Evolutionary conservation across 2,888 invertebrate genomes (phyloP).

Genomic region (Pollenia griseotomentosa): DNA sequence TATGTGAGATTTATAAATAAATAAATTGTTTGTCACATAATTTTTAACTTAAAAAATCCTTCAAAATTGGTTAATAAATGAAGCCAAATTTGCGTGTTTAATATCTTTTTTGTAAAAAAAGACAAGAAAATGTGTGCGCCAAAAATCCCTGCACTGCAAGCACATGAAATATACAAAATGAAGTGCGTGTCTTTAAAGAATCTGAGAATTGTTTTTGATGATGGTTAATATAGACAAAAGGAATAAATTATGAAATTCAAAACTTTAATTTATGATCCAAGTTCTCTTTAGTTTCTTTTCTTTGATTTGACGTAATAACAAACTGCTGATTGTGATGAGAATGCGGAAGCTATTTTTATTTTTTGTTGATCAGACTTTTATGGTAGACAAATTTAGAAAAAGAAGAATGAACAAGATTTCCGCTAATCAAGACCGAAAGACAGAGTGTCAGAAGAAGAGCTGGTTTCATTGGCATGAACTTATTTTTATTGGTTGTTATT

Average conservation of each 20-base stretch:
- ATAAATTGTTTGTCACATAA: constrained; percentile 68
- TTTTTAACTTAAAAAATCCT: constrained; percentile 30
- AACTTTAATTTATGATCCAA: constrained; percentile 61
- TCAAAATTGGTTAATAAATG: constrained; percentile 42
- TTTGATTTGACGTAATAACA: neutral
- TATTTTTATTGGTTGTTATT: constrained; percentile 38
- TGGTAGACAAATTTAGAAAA: constrained; percentile 49
- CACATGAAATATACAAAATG: constrained; percentile 9
- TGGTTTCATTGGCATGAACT: neutral
- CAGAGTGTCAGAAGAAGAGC: neutral
- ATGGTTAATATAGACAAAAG: constrained; percentile 66
- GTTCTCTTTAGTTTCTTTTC: neutral
- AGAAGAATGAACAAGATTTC: neutral
- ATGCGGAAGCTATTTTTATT: constrained; percentile 61
- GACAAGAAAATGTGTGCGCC: neutral
- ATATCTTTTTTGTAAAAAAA: constrained; percentile 22
- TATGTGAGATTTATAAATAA: constrained; percentile 48
- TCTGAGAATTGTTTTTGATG: constrained; percentile 46
- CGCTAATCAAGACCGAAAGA: constrained; percentile 29
- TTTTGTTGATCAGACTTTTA: constrained; percentile 57
- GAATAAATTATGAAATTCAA: constrained; percentile 68
- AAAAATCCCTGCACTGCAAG: neutral
- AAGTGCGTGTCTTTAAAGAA: constrained; percentile 55
- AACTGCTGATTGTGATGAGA: constrained; percentile 27
- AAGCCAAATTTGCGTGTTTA: constrained; percentile 52